phyloP scores from a whole-genome alignment of 2,113 vertebrate species.

The Scolopax mira region DNA sequence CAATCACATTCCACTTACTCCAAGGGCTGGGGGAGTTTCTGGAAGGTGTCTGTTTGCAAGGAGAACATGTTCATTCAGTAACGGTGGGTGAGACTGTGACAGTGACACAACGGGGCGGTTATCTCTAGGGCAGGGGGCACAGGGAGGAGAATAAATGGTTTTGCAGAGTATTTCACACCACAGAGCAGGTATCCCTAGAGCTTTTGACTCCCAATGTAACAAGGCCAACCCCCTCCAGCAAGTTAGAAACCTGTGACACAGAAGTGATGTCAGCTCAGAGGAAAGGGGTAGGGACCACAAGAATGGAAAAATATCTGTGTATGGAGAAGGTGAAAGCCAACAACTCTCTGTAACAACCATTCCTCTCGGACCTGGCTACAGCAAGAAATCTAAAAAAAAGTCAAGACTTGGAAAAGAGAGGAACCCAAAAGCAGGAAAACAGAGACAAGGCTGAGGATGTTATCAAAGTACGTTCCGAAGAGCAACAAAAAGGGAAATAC shows the following conservation, averaged over 20 bases:
- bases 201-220: background rate
- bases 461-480: fast-evolving
- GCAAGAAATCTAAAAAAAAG: background rate
- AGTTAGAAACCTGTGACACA: background rate
- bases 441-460: background rate
- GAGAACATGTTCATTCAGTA: background rate
- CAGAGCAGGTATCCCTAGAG: background rate
- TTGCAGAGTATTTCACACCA: background rate
- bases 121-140: background rate
- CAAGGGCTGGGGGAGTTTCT: background rate
- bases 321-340: background rate
- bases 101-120: background rate
- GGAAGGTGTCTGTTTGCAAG: background rate
- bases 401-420: background rate
- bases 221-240: background rate
- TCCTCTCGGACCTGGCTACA: background rate
- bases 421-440: background rate
- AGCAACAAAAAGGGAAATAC: background rate
- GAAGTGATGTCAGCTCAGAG: background rate
- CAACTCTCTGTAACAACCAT: background rate
- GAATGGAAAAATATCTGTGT: background rate
- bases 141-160: background rate
- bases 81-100: background rate
- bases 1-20: background rate
- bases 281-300: background rate